These are phyloP conservation scores for Trachelus troglodyta DNA, from an alignment of 2,888 invertebrate genomes.

Conservation along the genomic window DNA sequence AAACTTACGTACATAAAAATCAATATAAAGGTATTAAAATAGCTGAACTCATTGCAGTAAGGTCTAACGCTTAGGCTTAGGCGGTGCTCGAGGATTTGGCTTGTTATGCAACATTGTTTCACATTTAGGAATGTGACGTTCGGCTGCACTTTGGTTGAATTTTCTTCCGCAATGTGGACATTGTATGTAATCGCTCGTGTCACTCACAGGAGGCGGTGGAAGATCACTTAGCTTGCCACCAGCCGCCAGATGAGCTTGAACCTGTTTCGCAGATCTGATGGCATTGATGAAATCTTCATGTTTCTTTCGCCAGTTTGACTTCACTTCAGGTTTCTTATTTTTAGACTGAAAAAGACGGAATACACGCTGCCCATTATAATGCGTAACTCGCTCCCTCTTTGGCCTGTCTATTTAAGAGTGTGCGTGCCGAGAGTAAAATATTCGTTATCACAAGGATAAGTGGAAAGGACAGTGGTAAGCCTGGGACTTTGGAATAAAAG, in stretches of 20 bases:
- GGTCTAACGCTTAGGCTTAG: slow-evolving; percentile 42
- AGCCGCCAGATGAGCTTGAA: slow-evolving; percentile 80
- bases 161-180: slow-evolving; percentile 90
- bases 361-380: not conserved
- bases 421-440: not conserved
- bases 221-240: slow-evolving; percentile 90
- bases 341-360: slow-evolving; percentile 39
- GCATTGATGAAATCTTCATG: slow-evolving; percentile 94
- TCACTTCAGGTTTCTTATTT: slow-evolving; percentile 43
- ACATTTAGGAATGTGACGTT: slow-evolving; percentile 93
- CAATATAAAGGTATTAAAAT: not conserved
- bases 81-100: slow-evolving; percentile 67
- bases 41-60: not conserved
- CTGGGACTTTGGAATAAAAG: not conserved
- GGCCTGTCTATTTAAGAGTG: not conserved
- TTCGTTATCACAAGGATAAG: not conserved
- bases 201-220: slow-evolving; percentile 89
- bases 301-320: slow-evolving; percentile 87
- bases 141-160: slow-evolving; percentile 87
- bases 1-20: not conserved
- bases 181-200: slow-evolving; percentile 89
- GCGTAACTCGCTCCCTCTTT: not conserved
- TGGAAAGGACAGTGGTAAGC: not conserved
- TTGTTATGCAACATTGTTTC: slow-evolving; percentile 86
- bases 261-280: slow-evolving; percentile 90